These are phyloP conservation scores for Temnothorax longispinosus DNA, from an alignment of 1,140 invertebrate genomes.

Conservation along the genomic window DNA sequence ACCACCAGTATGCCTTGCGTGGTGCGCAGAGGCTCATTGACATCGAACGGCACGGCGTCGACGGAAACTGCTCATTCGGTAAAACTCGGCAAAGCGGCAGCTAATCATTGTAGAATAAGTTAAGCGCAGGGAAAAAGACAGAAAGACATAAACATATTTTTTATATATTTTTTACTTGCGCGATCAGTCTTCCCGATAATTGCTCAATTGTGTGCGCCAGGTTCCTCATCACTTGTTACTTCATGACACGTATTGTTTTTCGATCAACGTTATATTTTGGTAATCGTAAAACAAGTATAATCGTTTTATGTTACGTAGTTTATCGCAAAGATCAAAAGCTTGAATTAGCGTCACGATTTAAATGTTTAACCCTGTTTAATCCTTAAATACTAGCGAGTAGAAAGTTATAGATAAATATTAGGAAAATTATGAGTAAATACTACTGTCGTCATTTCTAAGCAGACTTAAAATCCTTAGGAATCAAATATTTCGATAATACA, in stretches of 20 bases:
- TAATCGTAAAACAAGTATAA: background rate
- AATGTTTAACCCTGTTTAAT: background rate
- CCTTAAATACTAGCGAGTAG: background rate
- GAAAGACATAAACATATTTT: background rate
- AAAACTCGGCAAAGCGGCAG: conserved; percentile 59
- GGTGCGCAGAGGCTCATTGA: conserved; percentile 78
- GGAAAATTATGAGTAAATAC: too few relatives aligned
- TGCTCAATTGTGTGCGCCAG: conserved; percentile 21
- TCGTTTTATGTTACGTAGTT: background rate
- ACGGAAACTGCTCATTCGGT: conserved; percentile 71
- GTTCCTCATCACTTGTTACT: conserved; percentile 47
- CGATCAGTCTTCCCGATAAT: conserved; percentile 37
- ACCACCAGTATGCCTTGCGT: conserved; percentile 78
- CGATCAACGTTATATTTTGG: background rate
- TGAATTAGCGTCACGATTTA: background rate
- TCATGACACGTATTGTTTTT: conserved; percentile 22
- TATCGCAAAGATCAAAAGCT: conserved; percentile 7
- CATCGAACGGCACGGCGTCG: conserved; percentile 76
- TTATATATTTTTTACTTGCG: conserved; percentile 30
- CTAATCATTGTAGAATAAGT: conserved; percentile 73
- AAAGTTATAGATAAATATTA: background rate
- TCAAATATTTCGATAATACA: background rate
- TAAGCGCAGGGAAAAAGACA: conserved; percentile 31
- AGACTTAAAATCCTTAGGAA: background rate
- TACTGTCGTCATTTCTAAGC: background rate